Base-by-base conservation (phyloP, 2,797 vertebrate genomes). In the Sebastes reedi region DNA sequence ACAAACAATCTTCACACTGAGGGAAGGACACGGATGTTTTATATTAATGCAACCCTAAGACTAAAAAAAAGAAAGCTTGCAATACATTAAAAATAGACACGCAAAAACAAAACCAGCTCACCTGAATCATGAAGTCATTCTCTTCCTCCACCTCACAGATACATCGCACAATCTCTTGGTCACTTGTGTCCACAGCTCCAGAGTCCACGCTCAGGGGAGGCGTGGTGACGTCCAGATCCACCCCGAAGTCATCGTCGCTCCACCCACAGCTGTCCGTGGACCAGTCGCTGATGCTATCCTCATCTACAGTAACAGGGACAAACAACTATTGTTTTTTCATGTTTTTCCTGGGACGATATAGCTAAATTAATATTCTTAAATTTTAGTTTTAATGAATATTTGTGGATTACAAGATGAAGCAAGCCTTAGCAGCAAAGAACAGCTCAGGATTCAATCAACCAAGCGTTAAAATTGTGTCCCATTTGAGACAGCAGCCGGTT, bases 41-140 rank as follows among this genome's bases (percentile, higher is more conserved):
- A 61, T 11, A 67, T 24, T 11, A 20, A 14, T 29, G 7, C 22
- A 52, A 58, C 8, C 1, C 3, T 6, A 4, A 32, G 7, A 20
- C 25, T 2, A 52, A 50, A 55, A 8, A 13, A 20, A 30, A 42
- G 42, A 32, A 36, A 39, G 20, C 32, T 12, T 20, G 9, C 30
- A 36, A 3, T 20, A 11, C 8, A 5, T 52, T 46, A 50, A 52
- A 75, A 67, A n/a, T 11, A 58, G 24, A 55, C 3, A 3, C 42
- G 29, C 11, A 46, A 46, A 20, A 16, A 4, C 62, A 27, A 25
- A 5, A n/a, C 1, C 20, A 9, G 2, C 74, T 74, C 91, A 98
- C 98, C 96, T 99, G 98, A 91, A 99, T 98, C 98, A 99, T 99
- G 92, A 99, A 99, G 91, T 99, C 98, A 87, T 99, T 98, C 94